These are phyloP conservation scores for Eptatretus burgeri DNA, from an alignment of 2,113 vertebrate genomes.

Conservation along the genomic window DNA sequence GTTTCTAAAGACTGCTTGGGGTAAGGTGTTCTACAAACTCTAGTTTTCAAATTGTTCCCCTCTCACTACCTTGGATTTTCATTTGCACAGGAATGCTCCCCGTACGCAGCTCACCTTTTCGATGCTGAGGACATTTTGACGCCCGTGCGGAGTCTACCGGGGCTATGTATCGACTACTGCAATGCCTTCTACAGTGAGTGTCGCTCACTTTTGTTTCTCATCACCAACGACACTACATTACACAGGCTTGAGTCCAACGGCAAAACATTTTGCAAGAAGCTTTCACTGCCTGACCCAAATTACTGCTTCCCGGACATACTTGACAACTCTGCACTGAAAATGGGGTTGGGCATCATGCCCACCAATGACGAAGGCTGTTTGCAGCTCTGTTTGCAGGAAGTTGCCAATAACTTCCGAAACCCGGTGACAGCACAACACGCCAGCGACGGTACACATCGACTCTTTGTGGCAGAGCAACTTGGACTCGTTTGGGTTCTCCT, in stretches of 20 bases:
- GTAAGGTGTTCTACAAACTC: background rate
- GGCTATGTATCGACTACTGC: conserved; percentile 35
- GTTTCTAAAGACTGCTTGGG: background rate
- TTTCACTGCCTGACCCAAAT: conserved; percentile 27
- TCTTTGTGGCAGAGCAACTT: conserved; percentile 37
- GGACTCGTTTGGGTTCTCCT: conserved; percentile 40
- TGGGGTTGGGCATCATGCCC: conserved; percentile 19
- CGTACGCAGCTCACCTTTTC: conserved; percentile 34
- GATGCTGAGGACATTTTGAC: conserved; percentile 32
- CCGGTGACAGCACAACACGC: conserved; percentile 31
- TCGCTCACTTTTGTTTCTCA: conserved; percentile 19
- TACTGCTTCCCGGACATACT: conserved; percentile 38
- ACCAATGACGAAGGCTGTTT: conserved; percentile 25
- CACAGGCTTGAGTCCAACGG: conserved; percentile 15
- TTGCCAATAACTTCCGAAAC: conserved; percentile 33
- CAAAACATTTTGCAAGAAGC: conserved; percentile 22
- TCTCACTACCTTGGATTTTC: conserved; percentile 7
- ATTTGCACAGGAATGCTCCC: conserved; percentile 34
- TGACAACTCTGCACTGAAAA: conserved; percentile 19
- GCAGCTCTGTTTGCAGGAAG: conserved; percentile 32
- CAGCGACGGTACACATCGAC: conserved; percentile 22
- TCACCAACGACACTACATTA: conserved; percentile 17
- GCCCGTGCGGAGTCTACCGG: conserved; percentile 26
- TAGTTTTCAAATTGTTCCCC: background rate
- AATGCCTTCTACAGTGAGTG: conserved; percentile 24